Conservation (phyloP, 2,797 vertebrate genomes). For the Galagoides demidoff region DNA sequence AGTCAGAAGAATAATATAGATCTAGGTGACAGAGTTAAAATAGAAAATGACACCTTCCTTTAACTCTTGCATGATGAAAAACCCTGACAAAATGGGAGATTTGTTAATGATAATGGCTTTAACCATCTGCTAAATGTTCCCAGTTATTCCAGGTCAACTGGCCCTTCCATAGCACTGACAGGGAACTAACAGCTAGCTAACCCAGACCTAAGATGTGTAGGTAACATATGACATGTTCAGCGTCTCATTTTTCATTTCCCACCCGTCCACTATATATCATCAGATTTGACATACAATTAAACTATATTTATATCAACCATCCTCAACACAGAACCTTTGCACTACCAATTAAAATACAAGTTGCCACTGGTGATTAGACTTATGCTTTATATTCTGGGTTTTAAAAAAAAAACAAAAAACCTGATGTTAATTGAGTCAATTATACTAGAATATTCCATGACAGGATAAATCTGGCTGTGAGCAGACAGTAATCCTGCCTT, state of each 20-base stretch:
- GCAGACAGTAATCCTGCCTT: conserved; percentile 41
- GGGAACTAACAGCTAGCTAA: conserved; percentile 14
- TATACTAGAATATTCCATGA: conserved; percentile 46
- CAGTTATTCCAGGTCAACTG: conserved; percentile 59
- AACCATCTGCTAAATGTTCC: conserved; percentile 62
- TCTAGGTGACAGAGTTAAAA: background rate
- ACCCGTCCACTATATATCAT: background rate
- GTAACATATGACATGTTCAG: background rate
- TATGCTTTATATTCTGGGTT: conserved; percentile 38
- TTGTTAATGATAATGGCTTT: conserved; percentile 57
- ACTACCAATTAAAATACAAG: conserved; percentile 57
- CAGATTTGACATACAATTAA: conserved; percentile 49
- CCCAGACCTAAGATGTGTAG: background rate
- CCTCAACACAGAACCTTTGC: conserved; percentile 18
- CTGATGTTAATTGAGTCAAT: conserved; percentile 47
- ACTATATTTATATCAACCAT: conserved; percentile 44
- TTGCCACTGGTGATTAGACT: conserved; percentile 35
- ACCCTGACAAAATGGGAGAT: conserved; percentile 42
- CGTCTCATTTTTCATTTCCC: conserved; percentile 50
- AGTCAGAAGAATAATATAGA: background rate
- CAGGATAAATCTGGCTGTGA: conserved; percentile 50
- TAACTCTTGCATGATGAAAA: conserved; percentile 57
- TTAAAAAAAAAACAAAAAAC: background rate
- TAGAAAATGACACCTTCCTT: conserved; percentile 19
- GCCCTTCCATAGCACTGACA: background rate